Evolutionary conservation across 2,797 vertebrate species (phyloP), one percentile per base, ranked within the genome.

Genomic region (Epinephelus awoara): DNA sequence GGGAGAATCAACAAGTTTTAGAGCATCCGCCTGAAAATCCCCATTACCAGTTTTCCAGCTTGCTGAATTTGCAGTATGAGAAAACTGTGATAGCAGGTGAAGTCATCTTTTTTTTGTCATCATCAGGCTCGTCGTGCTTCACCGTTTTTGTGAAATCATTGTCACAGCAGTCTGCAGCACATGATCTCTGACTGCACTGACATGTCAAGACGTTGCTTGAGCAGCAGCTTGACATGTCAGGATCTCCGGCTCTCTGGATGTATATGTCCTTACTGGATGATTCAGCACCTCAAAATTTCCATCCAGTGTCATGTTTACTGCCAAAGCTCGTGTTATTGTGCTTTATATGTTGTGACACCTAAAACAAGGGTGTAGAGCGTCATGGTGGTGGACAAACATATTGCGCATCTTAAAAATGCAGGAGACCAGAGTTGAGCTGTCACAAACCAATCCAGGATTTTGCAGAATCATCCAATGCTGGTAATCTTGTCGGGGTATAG

Each of bases 1-100:
- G 7, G 14, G 10, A 62, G 66, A 84, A 62, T 72, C 27, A 81
- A 80, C 72, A 78, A 2, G 66, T 72, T 44, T 73, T 5, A 29
- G 66, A 82, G 27, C 57, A 50, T 19, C 15, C 1, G 17, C 50
- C 62, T 62, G 17, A 69, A 67, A 78, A 67, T 73, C 40, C 42
- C 50, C 67, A 27, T 74, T 51, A 75, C 18, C 42, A 59, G 51
- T 54, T 82, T 77, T 72, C 4, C 18, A 23, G 23, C 47, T 15
- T 67, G 42, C 63, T 83, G 80, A 79, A 55, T 72, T 51, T 50
- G 27, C 3, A 15, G 57, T 6, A 38, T 50, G 62, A 78, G 19
- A 58, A 56, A 51, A 17, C 19, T 17, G 47, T 9, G 47, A 42
- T 42, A 46, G 34, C 51, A 54, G 25, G 17, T 55, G 29, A 34